phyloP scores from a whole-genome alignment of 2,797 vertebrate genomes.

The Rhodeus uyekii region DNA sequence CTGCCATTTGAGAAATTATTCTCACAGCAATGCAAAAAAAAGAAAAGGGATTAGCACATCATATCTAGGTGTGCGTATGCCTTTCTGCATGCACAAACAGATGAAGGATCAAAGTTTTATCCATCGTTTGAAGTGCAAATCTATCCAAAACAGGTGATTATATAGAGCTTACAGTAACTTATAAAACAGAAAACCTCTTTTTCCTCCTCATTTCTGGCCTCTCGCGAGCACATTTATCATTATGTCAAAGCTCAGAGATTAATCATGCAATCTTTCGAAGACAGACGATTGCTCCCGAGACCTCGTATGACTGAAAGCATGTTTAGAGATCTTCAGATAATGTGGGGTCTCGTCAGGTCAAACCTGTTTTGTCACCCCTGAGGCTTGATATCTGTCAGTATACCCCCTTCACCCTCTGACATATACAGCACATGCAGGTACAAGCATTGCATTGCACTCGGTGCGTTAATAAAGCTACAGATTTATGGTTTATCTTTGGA shows the following conservation, averaged over 20 bases:
- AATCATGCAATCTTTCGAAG: conserved; percentile 49
- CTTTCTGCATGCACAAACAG: conserved; percentile 2
- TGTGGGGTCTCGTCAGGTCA: conserved; percentile 67
- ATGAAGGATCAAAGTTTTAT: conserved; percentile 1
- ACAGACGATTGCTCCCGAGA: conserved; percentile 63
- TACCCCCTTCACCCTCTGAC: conserved; percentile 69
- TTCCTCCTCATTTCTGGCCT: neutral
- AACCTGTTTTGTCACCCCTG: conserved; percentile 63
- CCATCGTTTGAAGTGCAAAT: conserved; percentile 29
- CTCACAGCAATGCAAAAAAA: neutral
- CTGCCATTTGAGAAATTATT: neutral
- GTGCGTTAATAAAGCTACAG: conserved; percentile 9
- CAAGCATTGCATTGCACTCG: conserved; percentile 50
- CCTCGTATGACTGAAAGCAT: conserved; percentile 49
- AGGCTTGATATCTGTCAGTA: conserved; percentile 67
- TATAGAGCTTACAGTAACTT: neutral
- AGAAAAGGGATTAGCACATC: neutral
- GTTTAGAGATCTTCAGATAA: conserved; percentile 45
- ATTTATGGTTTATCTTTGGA: neutral
- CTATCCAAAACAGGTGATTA: conserved; percentile 21
- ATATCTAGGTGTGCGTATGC: conserved; percentile 2
- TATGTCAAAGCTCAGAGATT: conserved; percentile 4
- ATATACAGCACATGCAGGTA: conserved; percentile 64
- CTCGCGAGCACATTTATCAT: conserved; percentile 1
- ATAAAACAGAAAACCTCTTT: conserved; percentile 37